phyloP scores from a whole-genome alignment of 2,113 vertebrate genomes.

The Ictalurus furcatus region DNA sequence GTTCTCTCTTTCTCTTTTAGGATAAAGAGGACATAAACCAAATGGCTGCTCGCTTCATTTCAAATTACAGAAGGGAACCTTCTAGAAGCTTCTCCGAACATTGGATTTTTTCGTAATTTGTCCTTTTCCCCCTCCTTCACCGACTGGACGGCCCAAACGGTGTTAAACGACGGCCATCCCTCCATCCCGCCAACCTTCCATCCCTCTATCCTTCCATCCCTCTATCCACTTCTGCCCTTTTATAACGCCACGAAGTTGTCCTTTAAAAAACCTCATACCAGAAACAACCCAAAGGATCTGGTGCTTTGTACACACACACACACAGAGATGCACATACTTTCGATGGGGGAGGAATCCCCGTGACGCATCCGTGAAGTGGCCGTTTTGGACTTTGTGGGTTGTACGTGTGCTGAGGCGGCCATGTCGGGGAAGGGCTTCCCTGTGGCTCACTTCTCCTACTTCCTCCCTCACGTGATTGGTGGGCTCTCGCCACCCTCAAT shows the following conservation, averaged over 20 bases:
- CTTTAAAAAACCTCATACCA: background rate
- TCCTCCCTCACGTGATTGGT: conserved; percentile 93
- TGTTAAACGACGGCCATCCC: background rate
- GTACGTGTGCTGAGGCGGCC: conserved; percentile 59
- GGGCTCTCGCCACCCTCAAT: conserved; percentile 88
- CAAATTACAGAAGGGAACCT: background rate
- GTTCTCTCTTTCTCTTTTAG: conserved; percentile 28
- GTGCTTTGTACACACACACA: background rate
- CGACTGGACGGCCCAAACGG: background rate
- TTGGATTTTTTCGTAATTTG: background rate
- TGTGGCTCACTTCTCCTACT: conserved; percentile 92
- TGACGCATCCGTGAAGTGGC: background rate
- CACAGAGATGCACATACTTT: conserved; percentile 23
- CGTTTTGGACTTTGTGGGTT: conserved; percentile 30
- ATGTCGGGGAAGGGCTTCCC: conserved; percentile 98
- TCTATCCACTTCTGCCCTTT: background rate
- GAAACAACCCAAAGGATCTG: background rate
- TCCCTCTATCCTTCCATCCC: no score
- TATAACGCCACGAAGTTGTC: background rate
- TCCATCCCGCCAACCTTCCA: background rate
- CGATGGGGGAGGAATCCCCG: conserved; percentile 65
- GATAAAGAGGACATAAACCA: conserved; percentile 35
- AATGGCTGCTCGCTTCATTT: conserved; percentile 7
- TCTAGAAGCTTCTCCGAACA: background rate
- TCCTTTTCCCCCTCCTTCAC: no score